phyloP scores from a whole-genome alignment of 2,113 vertebrate species.

The Malaclemys terrapin region DNA sequence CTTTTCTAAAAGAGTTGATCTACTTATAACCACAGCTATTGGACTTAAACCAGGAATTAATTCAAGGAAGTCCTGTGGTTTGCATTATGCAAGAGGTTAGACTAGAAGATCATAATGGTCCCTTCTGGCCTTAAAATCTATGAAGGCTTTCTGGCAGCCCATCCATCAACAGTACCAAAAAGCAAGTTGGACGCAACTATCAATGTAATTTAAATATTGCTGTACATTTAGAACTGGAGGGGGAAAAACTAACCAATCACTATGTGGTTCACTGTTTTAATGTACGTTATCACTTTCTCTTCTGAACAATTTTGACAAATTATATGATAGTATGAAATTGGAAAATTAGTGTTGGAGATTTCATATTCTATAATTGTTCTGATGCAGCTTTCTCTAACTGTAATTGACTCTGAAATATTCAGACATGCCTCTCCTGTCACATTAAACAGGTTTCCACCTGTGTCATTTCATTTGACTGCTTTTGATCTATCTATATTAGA shows the following conservation, averaged over 20 bases:
- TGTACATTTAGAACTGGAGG: background rate
- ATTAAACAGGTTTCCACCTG: background rate
- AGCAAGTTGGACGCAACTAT: background rate
- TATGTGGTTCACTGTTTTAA: background rate
- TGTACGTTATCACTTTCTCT: background rate
- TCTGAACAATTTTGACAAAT: background rate
- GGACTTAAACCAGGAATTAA: background rate
- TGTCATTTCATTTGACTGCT: background rate
- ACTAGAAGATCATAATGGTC: background rate
- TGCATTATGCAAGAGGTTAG: background rate
- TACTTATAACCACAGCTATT: background rate
- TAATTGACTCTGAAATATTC: background rate
- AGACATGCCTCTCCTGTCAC: background rate
- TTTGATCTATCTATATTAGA: background rate
- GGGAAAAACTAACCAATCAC: background rate
- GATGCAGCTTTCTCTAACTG: background rate
- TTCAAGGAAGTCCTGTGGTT: background rate
- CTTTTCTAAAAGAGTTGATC: background rate
- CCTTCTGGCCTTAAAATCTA: background rate
- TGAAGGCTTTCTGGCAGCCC: background rate
- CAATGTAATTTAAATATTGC: background rate
- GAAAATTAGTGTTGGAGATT: background rate
- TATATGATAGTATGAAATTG: background rate
- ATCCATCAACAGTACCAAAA: background rate
- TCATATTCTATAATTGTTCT: background rate